A percentile compares a stretch with the other conserved stretches of the same genome.
Conservation (phyloP, 2,797 vertebrate genomes). For the Chelmon rostratus region DNA sequence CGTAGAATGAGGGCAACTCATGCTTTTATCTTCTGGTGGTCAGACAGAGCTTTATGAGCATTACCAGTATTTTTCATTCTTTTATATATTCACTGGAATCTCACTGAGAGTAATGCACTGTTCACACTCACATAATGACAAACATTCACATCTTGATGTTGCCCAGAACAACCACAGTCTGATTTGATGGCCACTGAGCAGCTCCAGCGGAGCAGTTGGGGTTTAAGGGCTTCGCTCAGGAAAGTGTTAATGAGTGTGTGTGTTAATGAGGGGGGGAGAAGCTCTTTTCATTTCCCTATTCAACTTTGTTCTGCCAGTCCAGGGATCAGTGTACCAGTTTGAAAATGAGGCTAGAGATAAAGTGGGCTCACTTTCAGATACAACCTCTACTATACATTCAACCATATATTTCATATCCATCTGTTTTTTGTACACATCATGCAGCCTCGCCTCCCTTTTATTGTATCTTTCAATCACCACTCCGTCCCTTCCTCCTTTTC, state of each 20-base stretch:
- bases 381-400: not conserved
- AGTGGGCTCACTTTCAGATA: not conserved
- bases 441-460: not conserved
- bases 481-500: slow-evolving; percentile 30
- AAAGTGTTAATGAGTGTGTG: not conserved
- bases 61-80: not conserved
- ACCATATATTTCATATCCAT: not conserved
- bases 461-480: slow-evolving; percentile 14
- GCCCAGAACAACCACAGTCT: not conserved
- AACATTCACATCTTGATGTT: not conserved
- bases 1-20: not conserved
- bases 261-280: not conserved
- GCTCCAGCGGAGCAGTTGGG: not conserved
- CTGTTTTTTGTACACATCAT: not conserved
- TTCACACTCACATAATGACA: not conserved
- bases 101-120: not conserved
- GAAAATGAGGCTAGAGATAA: not conserved
- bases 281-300: not conserved
- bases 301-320: too few relatives aligned
- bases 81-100: not conserved
- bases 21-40: not conserved
- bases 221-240: not conserved
- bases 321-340: not conserved
- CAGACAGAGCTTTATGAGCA: not conserved
- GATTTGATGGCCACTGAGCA: not conserved